Base-by-base conservation (phyloP, 2,888 invertebrate species). In the Chalcis sispes region DNA sequence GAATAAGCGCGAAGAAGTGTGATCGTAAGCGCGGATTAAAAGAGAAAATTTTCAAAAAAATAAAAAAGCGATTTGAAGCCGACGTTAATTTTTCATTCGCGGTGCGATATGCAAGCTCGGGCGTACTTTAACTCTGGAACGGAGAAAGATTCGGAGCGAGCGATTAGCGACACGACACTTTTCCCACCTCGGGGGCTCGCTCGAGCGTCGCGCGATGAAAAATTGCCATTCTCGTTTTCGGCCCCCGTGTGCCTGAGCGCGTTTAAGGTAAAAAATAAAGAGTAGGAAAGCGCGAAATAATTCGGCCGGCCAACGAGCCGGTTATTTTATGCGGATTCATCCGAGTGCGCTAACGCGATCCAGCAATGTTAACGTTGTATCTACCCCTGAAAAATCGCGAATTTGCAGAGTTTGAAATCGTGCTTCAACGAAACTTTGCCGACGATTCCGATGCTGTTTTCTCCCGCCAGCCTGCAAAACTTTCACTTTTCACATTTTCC, bases 161-260 rank as follows among this genome's bases (percentile, higher is more conserved):
- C 65, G 65, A 65, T 65, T 65, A 65, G 65, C 65, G 50, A 50
- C 62, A 48, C 48, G 46, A 25, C 27, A 18, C 8, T 27, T 25
- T 2, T 61, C 61, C 36, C 10, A 36, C 36, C 36, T 36, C 10
- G 5, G n/a, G n/a, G n/a, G n/a, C n/a, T n/a, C n/a, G n/a, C n/a
- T n/a, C n/a, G n/a, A n/a, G n/a, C n/a, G n/a, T n/a, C n/a, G n/a
- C n/a, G 10, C 50, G 32, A 25, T 65, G 50, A 65, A 65, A 65
- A 65, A 65, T 65, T 48, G 65, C 65, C 65, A 48, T 50, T 50
- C 65, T 48, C 48, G 48, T 27, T 27, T 15, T 25, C 36, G 1
- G 23, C 8, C 13, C 5, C n/a, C 40, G 20, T 18, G 27, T 13
- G 42, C 23, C 13, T 46, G 4, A 5, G 3, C n/a, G 4, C 10